Conservation (phyloP, 2,888 invertebrate species). For the Scelioninae gen. 1 region DNA sequence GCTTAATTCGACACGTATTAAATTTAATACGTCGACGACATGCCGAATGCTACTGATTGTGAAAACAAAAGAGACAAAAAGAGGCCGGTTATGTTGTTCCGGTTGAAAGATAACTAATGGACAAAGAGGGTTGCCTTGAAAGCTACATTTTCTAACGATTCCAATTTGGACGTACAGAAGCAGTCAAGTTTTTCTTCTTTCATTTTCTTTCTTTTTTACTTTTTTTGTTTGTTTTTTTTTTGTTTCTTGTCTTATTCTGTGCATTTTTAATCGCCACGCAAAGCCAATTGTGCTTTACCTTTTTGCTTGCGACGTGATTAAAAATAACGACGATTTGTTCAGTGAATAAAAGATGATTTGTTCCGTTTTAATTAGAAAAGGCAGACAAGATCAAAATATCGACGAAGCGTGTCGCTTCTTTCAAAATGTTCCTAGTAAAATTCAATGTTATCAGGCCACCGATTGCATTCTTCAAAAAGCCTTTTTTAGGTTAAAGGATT, state of each 20-base stretch:
- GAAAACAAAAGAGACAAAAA: constrained; percentile 9
- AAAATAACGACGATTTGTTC: constrained; percentile 43
- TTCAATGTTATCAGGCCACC: constrained; percentile 15
- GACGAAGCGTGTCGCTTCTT: background rate
- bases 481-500: constrained; percentile 25
- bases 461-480: constrained; percentile 5
- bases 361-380: constrained; percentile 9
- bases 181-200: constrained; percentile 16
- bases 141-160: constrained; percentile 45
- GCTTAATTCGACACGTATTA: no score
- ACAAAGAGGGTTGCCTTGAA: constrained; percentile 22
- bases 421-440: constrained; percentile 20
- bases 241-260: no score
- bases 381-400: no score
- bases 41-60: no score
- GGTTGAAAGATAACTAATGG: constrained; percentile 38
- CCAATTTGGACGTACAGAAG: constrained; percentile 31
- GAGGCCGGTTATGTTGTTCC: constrained; percentile 18
- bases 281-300: constrained; percentile 15
- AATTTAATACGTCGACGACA: no score
- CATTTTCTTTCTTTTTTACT: no score
- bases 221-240: no score
- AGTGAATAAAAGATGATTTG: constrained; percentile 31
- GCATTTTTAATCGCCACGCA: constrained; percentile 4
- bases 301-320: constrained; percentile 28